A percentile compares a stretch with the other conserved stretches of the same genome.
phyloP scores from a whole-genome alignment of 2,113 vertebrate species.

The Clinocottus analis region DNA sequence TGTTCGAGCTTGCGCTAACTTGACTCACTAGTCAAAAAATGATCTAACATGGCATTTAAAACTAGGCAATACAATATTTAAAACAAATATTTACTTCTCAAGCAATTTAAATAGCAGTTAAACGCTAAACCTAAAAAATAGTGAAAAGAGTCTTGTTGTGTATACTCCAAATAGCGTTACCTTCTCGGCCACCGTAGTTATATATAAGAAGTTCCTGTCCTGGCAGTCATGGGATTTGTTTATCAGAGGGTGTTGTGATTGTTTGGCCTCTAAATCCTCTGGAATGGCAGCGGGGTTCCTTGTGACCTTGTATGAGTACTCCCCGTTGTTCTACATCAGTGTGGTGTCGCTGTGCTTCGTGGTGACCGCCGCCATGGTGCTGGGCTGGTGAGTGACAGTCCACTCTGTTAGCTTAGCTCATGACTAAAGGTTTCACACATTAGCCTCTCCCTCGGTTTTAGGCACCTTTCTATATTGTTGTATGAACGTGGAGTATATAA shows the following conservation, averaged over 20 bases:
- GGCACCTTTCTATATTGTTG: background rate
- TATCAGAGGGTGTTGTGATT: background rate
- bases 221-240: slow-evolving; percentile 6
- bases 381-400: slow-evolving; percentile 89
- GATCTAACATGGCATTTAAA: background rate
- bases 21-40: background rate
- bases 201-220: background rate
- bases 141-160: too few species aligned
- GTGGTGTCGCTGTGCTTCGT: slow-evolving; percentile 93
- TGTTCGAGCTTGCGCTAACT: background rate
- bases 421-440: background rate
- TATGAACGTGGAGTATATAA: background rate
- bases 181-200: slow-evolving; percentile 50
- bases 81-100: background rate
- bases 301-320: slow-evolving; percentile 92
- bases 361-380: slow-evolving; percentile 92
- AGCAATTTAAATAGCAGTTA: background rate
- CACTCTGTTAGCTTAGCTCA: slow-evolving; percentile 18
- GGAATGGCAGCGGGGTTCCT: slow-evolving; percentile 90
- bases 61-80: background rate
- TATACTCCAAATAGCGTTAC: background rate
- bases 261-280: too few species aligned
- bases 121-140: background rate
- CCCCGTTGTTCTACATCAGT: slow-evolving; percentile 91
- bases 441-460: background rate